Evolutionary conservation across 1,140 invertebrate species (phyloP).

Genomic region (Leptestheria dahalacensis): DNA sequence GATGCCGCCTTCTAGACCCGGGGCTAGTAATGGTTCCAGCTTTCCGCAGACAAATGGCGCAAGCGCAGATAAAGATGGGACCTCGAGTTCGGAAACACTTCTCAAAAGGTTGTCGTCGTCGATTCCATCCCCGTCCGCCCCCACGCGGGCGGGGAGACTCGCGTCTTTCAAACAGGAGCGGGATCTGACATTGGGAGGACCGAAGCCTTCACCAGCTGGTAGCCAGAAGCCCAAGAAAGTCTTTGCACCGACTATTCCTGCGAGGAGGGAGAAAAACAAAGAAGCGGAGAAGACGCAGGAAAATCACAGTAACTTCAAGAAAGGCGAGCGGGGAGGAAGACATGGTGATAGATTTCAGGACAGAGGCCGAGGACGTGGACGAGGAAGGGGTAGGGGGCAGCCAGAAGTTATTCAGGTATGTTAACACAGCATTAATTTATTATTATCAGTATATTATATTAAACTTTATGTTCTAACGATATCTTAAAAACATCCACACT

Average conservation of each 20-base stretch:
- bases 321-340: not conserved
- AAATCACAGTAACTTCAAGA: not conserved
- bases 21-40: not conserved
- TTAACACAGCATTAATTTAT: not conserved
- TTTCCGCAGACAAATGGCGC: not conserved
- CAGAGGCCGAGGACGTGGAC: not conserved
- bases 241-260: not conserved
- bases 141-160: not conserved
- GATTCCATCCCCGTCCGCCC: not conserved
- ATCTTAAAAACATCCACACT: too few relatives aligned
- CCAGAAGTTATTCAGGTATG: not conserved
- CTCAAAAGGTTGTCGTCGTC: not conserved
- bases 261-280: not conserved
- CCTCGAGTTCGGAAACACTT: not conserved
- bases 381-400: not conserved
- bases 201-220: not conserved
- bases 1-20: not conserved
- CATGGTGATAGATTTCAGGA: not conserved
- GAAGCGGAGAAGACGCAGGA: not conserved
- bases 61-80: too few relatives aligned
- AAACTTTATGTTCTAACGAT: not conserved
- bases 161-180: not conserved
- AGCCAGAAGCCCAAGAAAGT: not conserved
- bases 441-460: too few relatives aligned
- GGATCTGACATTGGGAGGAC: not conserved